phyloP scores from a whole-genome alignment of 2,113 vertebrate species.

The Dipodomys spectabilis region DNA sequence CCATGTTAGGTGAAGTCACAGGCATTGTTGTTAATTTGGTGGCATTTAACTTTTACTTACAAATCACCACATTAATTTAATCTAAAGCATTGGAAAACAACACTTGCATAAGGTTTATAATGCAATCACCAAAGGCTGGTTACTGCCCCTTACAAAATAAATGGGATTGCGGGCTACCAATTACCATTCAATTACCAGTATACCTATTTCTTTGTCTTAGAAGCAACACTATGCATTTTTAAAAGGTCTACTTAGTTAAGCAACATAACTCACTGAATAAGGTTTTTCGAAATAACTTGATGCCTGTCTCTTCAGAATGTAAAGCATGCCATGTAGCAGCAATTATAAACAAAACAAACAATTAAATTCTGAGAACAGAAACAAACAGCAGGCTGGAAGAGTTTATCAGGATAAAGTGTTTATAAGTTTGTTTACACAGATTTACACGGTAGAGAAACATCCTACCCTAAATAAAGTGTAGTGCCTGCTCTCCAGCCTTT shows the following conservation, averaged over 20 bases:
- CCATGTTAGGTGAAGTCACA: background rate
- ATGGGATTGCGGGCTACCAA: conserved; percentile 10
- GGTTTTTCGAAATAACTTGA: conserved; percentile 26
- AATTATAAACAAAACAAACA: conserved; percentile 53
- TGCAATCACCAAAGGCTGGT: background rate
- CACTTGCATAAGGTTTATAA: conserved; percentile 1
- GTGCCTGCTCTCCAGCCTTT: conserved; percentile 8
- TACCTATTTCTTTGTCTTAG: conserved; percentile 22
- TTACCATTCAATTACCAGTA: conserved; percentile 56
- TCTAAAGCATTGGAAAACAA: conserved; percentile 17
- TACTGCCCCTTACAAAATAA: background rate
- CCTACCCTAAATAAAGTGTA: background rate
- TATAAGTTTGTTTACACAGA: background rate
- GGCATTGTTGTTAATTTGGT: background rate
- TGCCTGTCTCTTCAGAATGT: conserved; percentile 23
- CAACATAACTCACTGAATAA: conserved; percentile 59
- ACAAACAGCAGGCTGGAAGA: background rate
- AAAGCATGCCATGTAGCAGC: background rate
- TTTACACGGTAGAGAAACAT: background rate
- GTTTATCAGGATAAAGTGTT: background rate
- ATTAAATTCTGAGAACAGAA: conserved; percentile 46
- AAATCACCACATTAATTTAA: conserved; percentile 52
- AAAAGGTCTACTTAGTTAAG: conserved; percentile 49
- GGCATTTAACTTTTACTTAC: background rate
- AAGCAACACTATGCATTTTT: conserved; percentile 25